These are phyloP conservation scores for Oreochromis aureus DNA, from an alignment of 2,113 vertebrate species.

Conservation along the genomic window DNA sequence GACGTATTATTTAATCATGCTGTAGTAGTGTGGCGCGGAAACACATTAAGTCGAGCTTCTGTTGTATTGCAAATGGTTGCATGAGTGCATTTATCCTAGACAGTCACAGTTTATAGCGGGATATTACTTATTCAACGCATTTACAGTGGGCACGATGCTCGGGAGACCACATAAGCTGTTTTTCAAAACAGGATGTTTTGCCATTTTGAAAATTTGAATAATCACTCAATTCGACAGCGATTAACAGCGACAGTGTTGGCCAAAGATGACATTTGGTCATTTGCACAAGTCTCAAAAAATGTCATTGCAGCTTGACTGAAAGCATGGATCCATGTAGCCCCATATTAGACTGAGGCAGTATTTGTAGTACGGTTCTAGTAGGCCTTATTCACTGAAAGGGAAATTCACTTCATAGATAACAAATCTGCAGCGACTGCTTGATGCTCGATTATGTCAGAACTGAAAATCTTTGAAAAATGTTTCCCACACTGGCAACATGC, in stretches of 20 bases:
- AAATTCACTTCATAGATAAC: neutral
- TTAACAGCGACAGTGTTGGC: neutral
- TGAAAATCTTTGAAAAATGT: neutral
- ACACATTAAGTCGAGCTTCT: slow-evolving; percentile 10
- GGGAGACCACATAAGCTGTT: neutral
- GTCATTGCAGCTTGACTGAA: neutral
- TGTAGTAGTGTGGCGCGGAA: neutral
- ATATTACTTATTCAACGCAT: slow-evolving; percentile 13
- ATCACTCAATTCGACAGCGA: neutral
- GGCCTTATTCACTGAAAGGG: neutral
- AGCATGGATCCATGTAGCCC: neutral
- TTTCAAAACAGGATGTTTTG: neutral
- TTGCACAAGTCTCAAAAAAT: neutral
- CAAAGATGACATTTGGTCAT: neutral
- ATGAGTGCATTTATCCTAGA: neutral
- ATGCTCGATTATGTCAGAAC: neutral
- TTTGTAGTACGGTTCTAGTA: neutral
- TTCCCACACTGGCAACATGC: neutral
- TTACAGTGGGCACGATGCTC: neutral
- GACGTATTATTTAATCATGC: slow-evolving; percentile 37
- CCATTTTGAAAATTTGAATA: neutral
- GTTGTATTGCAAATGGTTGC: slow-evolving; percentile 23
- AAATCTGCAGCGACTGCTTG: neutral
- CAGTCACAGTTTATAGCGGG: neutral
- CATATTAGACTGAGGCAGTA: neutral